phyloP scores from a whole-genome alignment of 2,888 invertebrate genomes.

The Rotaria magnacalcarata region DNA sequence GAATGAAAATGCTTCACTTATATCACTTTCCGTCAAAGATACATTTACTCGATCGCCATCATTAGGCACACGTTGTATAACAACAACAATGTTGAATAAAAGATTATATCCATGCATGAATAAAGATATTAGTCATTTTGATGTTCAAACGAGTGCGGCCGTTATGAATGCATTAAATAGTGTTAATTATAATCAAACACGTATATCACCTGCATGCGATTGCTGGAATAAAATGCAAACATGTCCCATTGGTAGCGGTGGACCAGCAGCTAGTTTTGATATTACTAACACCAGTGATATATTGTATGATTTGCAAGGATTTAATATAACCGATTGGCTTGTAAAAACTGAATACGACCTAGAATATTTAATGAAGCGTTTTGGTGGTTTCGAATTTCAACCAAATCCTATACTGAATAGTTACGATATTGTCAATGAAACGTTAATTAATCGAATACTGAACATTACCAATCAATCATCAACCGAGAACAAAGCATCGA shows the following conservation, averaged over 20 bases:
- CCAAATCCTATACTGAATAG: constrained; percentile 50
- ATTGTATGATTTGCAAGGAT: constrained; percentile 60
- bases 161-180: not conserved
- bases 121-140: too few species aligned
- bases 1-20: not conserved
- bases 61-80: constrained; percentile 37
- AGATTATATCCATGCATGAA: not conserved
- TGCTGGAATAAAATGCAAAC: constrained; percentile 42
- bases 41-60: constrained; percentile 38
- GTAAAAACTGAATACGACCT: constrained; percentile 38
- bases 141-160: not conserved
- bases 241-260: constrained; percentile 51
- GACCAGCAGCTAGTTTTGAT: constrained; percentile 54
- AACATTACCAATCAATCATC: not conserved
- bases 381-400: constrained; percentile 44
- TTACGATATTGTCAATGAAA: constrained; percentile 41
- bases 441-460: not conserved
- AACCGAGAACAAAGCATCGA: not conserved
- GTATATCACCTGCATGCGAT: constrained; percentile 40
- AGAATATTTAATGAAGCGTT: constrained; percentile 37
- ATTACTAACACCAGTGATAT: constrained; percentile 58
- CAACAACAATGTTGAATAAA: not conserved
- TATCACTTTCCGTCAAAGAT: not conserved
- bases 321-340: constrained; percentile 59
- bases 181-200: constrained; percentile 39